A percentile compares a stretch with the other conserved stretches of the same genome.
phyloP scores from a whole-genome alignment of 2,797 vertebrate genomes.

The Trachurus trachurus region DNA sequence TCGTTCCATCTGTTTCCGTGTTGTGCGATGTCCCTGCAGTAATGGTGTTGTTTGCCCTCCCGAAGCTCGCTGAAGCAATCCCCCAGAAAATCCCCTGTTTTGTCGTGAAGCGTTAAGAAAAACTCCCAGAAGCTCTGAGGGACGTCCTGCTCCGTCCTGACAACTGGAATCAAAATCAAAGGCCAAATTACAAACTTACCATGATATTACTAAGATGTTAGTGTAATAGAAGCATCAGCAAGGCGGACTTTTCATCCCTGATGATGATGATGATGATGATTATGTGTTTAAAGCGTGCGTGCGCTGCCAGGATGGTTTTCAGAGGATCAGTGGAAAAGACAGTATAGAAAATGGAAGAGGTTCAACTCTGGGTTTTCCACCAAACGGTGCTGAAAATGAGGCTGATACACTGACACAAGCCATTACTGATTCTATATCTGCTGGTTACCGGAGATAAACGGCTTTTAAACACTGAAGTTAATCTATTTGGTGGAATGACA shows the following conservation, averaged over 20 bases:
- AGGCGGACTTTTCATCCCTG: too few species aligned
- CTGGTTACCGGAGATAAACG: not conserved
- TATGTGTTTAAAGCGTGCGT: not conserved
- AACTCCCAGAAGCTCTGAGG: slow-evolving; percentile 7
- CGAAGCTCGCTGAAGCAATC: slow-evolving; percentile 53
- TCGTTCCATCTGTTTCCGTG: slow-evolving; percentile 60
- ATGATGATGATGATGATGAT: too few species aligned
- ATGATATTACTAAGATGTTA: slow-evolving; percentile 1
- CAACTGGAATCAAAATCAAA: slow-evolving; percentile 25
- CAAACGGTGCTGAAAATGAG: not conserved
- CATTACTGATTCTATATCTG: not conserved
- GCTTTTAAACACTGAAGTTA: too few species aligned
- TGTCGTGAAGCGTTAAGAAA: slow-evolving; percentile 48
- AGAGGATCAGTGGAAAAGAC: not conserved
- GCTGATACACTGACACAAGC: not conserved
- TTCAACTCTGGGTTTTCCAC: not conserved
- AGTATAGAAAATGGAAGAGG: not conserved
- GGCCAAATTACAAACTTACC: not conserved
- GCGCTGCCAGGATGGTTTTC: not conserved
- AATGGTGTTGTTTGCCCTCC: slow-evolving; percentile 47
- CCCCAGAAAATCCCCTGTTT: slow-evolving; percentile 55
- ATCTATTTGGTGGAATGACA: too few species aligned
- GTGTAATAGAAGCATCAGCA: not conserved
- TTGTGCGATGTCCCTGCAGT: slow-evolving; percentile 53
- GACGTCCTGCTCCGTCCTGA: not conserved